Base-by-base conservation (phyloP, 2,797 vertebrate genomes). In the Sphenopsis melanotis region DNA sequence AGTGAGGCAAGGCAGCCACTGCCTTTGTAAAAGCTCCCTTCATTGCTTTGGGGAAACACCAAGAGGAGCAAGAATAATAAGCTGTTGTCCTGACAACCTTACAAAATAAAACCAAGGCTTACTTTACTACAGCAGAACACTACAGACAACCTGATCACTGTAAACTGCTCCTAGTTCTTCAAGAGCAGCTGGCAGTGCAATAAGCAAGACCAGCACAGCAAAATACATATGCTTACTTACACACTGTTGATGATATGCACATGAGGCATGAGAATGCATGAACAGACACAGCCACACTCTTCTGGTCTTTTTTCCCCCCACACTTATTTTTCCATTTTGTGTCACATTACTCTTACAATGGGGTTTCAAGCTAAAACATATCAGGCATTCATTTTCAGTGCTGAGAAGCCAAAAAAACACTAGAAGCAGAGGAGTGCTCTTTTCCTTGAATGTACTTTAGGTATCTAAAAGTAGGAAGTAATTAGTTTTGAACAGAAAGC, bases 61-160 rank as follows among this genome's bases (percentile, higher is more conserved):
- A 83, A 47, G 4, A 74, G 85, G 46, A 93, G 55, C 69, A 72
- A 86, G 36, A 91, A 94, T 80, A 89, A 94, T 50, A 90, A 91
- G 49, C 90, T 93, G 96, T 90, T 95, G 95, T 94, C 96, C 90
- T 96, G 96, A 96, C 94, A 96, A 96, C 96, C 93, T 84, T 36
- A 74, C 66, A 71, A 89, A 86, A 76, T 70, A 87, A 89, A 95
- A 26, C 55, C 79, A 56, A 85, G 59, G 61, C 65, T 93, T 72
- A 89, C 42, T 91, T 88, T 84, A 56, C 72, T 53, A 47, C 21
- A 93, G 57, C 57, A 86, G 50, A 76, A 65, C 61, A 78, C 50
- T n/a, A 53, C 55, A 52, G 72, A 81, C 68, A 93, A 81, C 91
- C 44, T 52, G 79, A 65, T 59, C 69, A 66, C 80, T 49, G 2